Conservation (phyloP, 2,888 invertebrate species). For the Diaphora mendica region DNA sequence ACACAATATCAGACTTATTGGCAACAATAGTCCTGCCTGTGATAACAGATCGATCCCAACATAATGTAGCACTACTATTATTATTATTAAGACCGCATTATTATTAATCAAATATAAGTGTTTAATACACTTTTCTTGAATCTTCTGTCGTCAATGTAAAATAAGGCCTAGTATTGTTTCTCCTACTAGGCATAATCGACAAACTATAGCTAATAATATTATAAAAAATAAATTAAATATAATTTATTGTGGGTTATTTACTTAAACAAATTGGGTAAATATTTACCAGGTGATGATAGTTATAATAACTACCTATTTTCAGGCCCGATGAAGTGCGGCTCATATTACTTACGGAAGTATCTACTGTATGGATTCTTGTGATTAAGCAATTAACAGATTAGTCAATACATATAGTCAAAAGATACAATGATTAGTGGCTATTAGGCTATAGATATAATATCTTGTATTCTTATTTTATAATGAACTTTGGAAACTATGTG, state of each 20-base stretch:
- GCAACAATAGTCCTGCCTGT: too few relatives aligned
- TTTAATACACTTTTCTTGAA: too few relatives aligned
- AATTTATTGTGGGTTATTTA: too few relatives aligned
- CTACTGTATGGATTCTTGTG: conserved; percentile 7
- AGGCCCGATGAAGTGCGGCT: background rate
- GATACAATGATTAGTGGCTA: conserved; percentile 22
- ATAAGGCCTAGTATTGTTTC: background rate
- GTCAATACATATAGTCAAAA: too few relatives aligned
- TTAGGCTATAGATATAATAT: conserved; percentile 30
- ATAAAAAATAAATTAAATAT: too few relatives aligned
- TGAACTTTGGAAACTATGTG: conserved; percentile 38
- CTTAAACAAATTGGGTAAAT: background rate
- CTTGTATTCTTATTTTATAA: conserved; percentile 5
- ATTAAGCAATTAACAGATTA: conserved; percentile 10
- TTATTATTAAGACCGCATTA: too few relatives aligned
- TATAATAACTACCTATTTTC: background rate
- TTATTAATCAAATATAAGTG: too few relatives aligned
- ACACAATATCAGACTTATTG: too few relatives aligned
- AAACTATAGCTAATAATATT: too few relatives aligned
- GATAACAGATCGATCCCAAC: too few relatives aligned
- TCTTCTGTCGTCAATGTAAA: background rate
- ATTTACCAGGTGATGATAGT: background rate
- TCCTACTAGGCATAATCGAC: background rate
- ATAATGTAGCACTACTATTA: too few relatives aligned
- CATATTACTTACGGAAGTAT: background rate